These are phyloP conservation scores for Mugil cephalus DNA, from an alignment of 2,113 vertebrate genomes.

Conservation along the genomic window DNA sequence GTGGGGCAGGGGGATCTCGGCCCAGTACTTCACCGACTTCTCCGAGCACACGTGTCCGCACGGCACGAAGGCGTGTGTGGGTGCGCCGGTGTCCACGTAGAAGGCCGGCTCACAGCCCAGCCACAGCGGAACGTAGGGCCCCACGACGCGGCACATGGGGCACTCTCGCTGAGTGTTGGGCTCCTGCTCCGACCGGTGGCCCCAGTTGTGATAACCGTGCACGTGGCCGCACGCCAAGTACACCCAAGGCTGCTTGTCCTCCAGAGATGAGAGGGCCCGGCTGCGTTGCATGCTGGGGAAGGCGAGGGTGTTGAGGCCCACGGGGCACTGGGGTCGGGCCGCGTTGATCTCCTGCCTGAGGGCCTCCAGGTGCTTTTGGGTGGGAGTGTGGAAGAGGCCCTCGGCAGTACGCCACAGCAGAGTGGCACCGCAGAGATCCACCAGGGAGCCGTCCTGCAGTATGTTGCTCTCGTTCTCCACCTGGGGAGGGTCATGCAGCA, in stretches of 20 bases:
- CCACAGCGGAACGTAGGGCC: conserved; percentile 97
- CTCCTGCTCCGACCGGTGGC: conserved; percentile 93
- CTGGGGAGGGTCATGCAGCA: conserved; percentile 72
- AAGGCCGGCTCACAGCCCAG: conserved; percentile 96
- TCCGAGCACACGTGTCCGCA: conserved; percentile 98
- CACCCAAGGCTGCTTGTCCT: conserved; percentile 98
- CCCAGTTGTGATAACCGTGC: conserved; percentile 98
- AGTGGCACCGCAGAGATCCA: conserved; percentile 97
- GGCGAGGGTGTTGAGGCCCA: conserved; percentile 95
- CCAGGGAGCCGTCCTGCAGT: conserved; percentile 94
- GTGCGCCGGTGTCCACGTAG: conserved; percentile 95
- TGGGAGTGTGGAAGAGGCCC: conserved; percentile 94
- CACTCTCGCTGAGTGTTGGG: conserved; percentile 92
- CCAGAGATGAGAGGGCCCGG: conserved; percentile 93
- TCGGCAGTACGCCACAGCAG: conserved; percentile 96
- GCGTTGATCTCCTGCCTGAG: conserved; percentile 98
- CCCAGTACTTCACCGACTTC: conserved; percentile 97
- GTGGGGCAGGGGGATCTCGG: conserved; percentile 95
- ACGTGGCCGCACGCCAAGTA: conserved; percentile 97
- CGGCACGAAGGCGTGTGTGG: conserved; percentile 94
- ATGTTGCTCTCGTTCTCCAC: conserved; percentile 96
- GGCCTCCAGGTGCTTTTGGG: conserved; percentile 97
- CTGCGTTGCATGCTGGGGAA: conserved; percentile 97
- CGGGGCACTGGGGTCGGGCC: conserved; percentile 93
- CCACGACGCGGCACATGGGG: conserved; percentile 96